Evolutionary conservation across 2,797 vertebrate genomes (phyloP), one percentile per base, ranked within the genome.

Genomic region (Champsocephalus gunnari): DNA sequence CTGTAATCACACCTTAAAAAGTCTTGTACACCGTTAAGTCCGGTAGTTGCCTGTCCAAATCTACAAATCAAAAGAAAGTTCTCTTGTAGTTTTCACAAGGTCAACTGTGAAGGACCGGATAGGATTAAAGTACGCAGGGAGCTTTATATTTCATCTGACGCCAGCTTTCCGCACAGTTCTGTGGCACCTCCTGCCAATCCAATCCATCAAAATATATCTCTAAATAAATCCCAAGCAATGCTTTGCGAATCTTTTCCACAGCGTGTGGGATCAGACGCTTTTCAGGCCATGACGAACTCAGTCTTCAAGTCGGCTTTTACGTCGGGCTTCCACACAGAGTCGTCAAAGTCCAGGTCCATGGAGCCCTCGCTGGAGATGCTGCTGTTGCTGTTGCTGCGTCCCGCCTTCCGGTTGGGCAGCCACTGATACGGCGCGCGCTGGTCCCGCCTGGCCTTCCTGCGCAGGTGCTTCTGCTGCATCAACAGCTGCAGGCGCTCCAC

Each of bases 301-400:
- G 98, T 96, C 93, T 99, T 98, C 91, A 99, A 91, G 91, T 99
- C 98, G 1, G 98, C 96, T 90, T 99, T 98, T 85, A 99, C 98
- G 69, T 99, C 97, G 0, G 97, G 97, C 87, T 99, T 99, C 98
- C 97, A 99, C 67, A 98, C 96, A 0, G 97, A 97, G 88, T 99
- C 98, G 76, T 99, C 98, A 84, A 97, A 99, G 95, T 98, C 97
- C 89, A 98, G 95, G 91, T 99, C 97, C 64, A 99, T 92, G 90
- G 97, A 98, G 88, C 96, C 95, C 71, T 98, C 97, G 2, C 97
- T 95, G 49, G 97, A 97, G 85, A 96, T 94, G 71, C 97, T 94
- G 94, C 96, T 96, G 94, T 97, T 97, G 93, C 96, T 98, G 95
- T 96, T 97, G 84, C 96, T 98, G 73, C 98, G 97, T 28, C 95